Percentiles rank a stretch among this genome's conserved stretches.
Evolutionary conservation across 2,888 invertebrate genomes (phyloP).

Genomic region (Drosophila quinaria): DNA sequence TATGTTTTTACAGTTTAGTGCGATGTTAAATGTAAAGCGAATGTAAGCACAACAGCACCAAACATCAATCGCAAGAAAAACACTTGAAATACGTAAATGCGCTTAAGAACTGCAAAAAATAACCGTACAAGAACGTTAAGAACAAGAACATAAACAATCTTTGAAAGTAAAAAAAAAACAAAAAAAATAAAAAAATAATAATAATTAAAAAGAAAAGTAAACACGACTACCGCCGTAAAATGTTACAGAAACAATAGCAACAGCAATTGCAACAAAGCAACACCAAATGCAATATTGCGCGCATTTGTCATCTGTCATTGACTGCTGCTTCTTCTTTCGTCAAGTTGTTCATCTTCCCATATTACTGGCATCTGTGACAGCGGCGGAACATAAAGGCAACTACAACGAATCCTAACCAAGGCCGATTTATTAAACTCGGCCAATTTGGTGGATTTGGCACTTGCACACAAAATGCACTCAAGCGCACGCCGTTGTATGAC

Average conservation of each 20-base stretch:
- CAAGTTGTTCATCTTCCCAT: constrained; percentile 32
- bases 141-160: constrained; percentile 26
- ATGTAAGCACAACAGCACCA: constrained; percentile 51
- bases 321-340: constrained; percentile 26
- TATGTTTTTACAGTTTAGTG: constrained; percentile 63
- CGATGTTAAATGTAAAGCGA: constrained; percentile 58
- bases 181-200: not conserved
- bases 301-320: constrained; percentile 39
- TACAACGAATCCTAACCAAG: constrained; percentile 52
- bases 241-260: constrained; percentile 25
- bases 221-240: constrained; percentile 5
- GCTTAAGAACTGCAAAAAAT: constrained; percentile 22
- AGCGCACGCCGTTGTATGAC: constrained; percentile 74
- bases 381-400: constrained; percentile 2
- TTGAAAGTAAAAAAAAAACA: not conserved
- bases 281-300: constrained; percentile 42
- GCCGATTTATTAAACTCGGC: constrained; percentile 57
- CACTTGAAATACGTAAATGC: constrained; percentile 52
- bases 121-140: constrained; percentile 17
- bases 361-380: constrained; percentile 19
- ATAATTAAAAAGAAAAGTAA: constrained; percentile 8
- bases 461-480: constrained; percentile 82
- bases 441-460: constrained; percentile 67
- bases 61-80: constrained; percentile 40
- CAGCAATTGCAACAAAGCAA: not conserved